A percentile compares a stretch with the other conserved stretches of the same genome.
Evolutionary conservation across 2,797 vertebrate genomes (phyloP).

Genomic region (Mustela erminea): DNA sequence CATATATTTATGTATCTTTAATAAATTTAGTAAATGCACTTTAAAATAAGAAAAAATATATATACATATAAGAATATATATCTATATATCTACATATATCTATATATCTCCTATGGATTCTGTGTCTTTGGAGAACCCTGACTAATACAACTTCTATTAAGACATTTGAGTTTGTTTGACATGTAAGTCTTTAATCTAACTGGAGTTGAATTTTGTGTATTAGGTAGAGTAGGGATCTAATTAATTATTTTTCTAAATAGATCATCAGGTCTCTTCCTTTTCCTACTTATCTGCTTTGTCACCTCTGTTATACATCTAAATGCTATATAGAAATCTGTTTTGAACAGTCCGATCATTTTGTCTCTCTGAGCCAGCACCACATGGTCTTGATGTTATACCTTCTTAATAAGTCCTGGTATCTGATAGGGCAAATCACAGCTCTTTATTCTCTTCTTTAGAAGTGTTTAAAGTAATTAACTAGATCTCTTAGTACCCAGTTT

Average conservation of each 20-base stretch:
- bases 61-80: too few species aligned
- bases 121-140: constrained; percentile 4
- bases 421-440: not conserved
- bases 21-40: not conserved
- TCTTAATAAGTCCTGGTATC: not conserved
- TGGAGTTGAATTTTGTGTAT: constrained; percentile 12
- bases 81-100: not conserved
- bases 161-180: constrained; percentile 17
- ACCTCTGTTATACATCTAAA: not conserved
- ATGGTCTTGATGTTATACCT: not conserved
- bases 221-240: constrained; percentile 17
- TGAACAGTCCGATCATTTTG: not conserved
- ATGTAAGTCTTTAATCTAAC: constrained; percentile 60
- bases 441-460: constrained; percentile 51
- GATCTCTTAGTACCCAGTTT: constrained; percentile 15
- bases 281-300: not conserved
- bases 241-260: constrained; percentile 49
- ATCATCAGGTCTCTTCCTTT: not conserved
- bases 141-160: constrained; percentile 52
- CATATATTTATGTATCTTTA: not conserved
- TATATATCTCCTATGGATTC: not conserved
- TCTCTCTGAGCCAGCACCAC: constrained; percentile 1
- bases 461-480: constrained; percentile 61
- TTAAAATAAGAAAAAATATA: not conserved
- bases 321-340: not conserved